Evolutionary conservation across 2,888 invertebrate species (phyloP).

Genomic region (Phragmatobia fuliginosa): DNA sequence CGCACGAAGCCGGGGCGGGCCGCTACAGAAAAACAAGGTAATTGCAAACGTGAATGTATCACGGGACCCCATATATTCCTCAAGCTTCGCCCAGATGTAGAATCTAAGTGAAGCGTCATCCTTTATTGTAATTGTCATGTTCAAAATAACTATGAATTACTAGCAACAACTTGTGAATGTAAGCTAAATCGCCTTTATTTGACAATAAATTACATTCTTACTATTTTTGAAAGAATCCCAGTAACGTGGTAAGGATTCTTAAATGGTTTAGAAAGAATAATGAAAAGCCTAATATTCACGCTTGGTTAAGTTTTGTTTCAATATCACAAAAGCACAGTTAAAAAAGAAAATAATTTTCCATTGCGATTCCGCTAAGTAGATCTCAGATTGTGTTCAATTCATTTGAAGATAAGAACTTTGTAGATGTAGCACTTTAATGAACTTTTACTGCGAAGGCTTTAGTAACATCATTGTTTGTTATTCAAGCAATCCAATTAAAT

Average conservation of each 20-base stretch:
- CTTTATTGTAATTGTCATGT: too few relatives aligned
- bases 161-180: background rate
- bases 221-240: background rate
- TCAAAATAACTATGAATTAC: background rate
- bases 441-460: conserved; percentile 7
- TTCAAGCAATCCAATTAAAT: conserved; percentile 1
- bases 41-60: too few relatives aligned
- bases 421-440: conserved; percentile 9
- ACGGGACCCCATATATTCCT: too few relatives aligned
- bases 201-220: background rate
- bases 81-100: too few relatives aligned
- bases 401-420: conserved; percentile 37
- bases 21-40: too few relatives aligned
- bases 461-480: background rate
- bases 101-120: too few relatives aligned
- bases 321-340: conserved; percentile 42
- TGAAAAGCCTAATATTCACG: conserved; percentile 53
- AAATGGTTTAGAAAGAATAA: conserved; percentile 30
- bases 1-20: too few relatives aligned
- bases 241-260: background rate
- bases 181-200: background rate
- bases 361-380: conserved; percentile 45
- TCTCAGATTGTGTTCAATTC: conserved; percentile 44
- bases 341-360: conserved; percentile 56
- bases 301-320: conserved; percentile 60